phyloP scores from a whole-genome alignment of 2,113 vertebrate species.

The Electrona antarctica region DNA sequence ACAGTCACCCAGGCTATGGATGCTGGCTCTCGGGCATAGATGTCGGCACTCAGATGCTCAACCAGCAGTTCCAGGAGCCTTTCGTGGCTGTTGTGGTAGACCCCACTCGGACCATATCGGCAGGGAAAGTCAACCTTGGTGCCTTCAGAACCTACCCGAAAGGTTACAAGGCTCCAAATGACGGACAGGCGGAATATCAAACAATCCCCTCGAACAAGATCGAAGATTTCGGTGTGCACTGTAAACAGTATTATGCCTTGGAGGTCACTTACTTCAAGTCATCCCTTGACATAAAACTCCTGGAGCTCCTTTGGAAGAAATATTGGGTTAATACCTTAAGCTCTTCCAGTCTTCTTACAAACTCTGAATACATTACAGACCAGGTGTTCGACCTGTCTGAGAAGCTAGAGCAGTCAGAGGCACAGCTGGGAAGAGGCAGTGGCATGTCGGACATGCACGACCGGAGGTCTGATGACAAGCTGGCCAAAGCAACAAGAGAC shows the following conservation, averaged over 20 bases:
- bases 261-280: slow-evolving; percentile 99
- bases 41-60: slow-evolving; percentile 99
- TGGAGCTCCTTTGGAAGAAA: slow-evolving; percentile 99
- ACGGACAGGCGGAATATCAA: slow-evolving; percentile 97
- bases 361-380: slow-evolving; percentile 97
- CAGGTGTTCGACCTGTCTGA: slow-evolving; percentile 98
- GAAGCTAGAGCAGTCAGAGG: slow-evolving; percentile 98
- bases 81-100: slow-evolving; percentile 99
- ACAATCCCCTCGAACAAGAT: slow-evolving; percentile 99
- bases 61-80: slow-evolving; percentile 98
- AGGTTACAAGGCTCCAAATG: slow-evolving; percentile 98
- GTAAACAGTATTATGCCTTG: slow-evolving; percentile 99
- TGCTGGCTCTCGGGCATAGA: slow-evolving; percentile 99
- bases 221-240: slow-evolving; percentile 98
- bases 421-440: slow-evolving; percentile 95
- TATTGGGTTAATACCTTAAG: slow-evolving; percentile 99
- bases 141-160: slow-evolving; percentile 99
- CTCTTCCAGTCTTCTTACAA: slow-evolving; percentile 97
- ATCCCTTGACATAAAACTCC: slow-evolving; percentile 95
- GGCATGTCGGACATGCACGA: slow-evolving; percentile 98
- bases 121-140: slow-evolving; percentile 98
- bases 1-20: slow-evolving; percentile 98
- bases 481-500: slow-evolving; percentile 97
- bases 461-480: slow-evolving; percentile 97
- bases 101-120: slow-evolving; percentile 98